Evolutionary conservation across 1,140 invertebrate species (phyloP), one percentile per base, ranked within the genome.

Genomic region (Bathynomus jamesi): DNA sequence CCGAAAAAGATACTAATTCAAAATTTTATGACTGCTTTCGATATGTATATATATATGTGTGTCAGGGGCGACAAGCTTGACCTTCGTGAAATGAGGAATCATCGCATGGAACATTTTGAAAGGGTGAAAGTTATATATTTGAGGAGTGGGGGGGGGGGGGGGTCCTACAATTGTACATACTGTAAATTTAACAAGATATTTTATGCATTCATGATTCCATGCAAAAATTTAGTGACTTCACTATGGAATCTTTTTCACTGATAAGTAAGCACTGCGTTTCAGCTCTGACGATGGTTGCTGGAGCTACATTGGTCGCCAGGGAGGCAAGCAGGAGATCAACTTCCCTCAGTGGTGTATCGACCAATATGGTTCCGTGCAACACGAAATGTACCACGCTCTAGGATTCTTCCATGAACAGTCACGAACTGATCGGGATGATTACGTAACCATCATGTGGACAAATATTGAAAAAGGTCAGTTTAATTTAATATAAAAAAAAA

Each of bases 311-410:
- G 82, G 82, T 3, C 75, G 79, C 13, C 10, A 21, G 0, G 73
- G 73, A 25, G 76, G 76, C 1, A 40, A 30, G 11, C 82, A 83
- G 71, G 72, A 68, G 24, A 71, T 83, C 29, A 82, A 81, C 29
- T 77, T 82, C 27, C 79, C 80, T 29, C 75, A 78, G 25, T 74
- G 79, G 27, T 83, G 82, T 71, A 79, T 80, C 75, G 83, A 92
- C 0, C 79, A 79, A 8, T 89, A 90, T 24, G 79, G 79, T 3
- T 92, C 90, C 0, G 84, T 90, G 13, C 82, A 91, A 28, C 93
- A 96, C 78, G 93, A 96, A 80, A 81, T 95, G 76, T 79, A 78
- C 11, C 83, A 84, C 66, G 78, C 80, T 28, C 72, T 83, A 7
- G 83, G 83, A 0, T 82, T 84, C 73, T 80, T 77, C 76, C 83